Evolutionary conservation across 2,113 vertebrate genomes (phyloP), one percentile per base, ranked within the genome.

Genomic region (Bombycilla garrulus): DNA sequence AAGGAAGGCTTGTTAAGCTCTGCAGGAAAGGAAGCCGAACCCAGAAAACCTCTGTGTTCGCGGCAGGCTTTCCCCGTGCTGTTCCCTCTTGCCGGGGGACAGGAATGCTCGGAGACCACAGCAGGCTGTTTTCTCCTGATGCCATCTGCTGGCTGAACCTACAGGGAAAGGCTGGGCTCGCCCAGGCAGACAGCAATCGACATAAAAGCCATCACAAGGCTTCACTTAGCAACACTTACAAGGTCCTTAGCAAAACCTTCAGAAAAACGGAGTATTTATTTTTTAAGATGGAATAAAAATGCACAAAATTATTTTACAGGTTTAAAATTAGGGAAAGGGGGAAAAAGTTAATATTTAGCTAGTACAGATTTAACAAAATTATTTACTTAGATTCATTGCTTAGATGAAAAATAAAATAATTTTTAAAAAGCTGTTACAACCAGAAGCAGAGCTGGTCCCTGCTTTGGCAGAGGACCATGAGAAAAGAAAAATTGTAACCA

Each of bases 31-130:
- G 33, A 21, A 54, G 51, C 14, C 4, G 40, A 76, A 14, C 6
- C 33, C 73, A 29, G 71, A n/a, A 76, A 12, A 3, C 5, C n/a
- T 5, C 10, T 2, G 29, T 8, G 6, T 6, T 15, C 0, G 1
- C 1, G 24, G 21, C 6, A 33, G 53, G 13, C n/a, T 72, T 57
- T 38, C 61, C 10, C 35, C 0, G 1, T 0, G 36, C 36, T 14
- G 2, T 0, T 24, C 5, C 4, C 28, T 23, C 45, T 6, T 7
- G 53, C 19, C 14, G 33, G 65, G 47, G 57, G n/a, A 74, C 26
- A 8, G 42, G n/a, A 11, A 21, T 5, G 17, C 11, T 4, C 2
- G n/a, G 28, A 65, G 50, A 15, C 0, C 12, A 1, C 10, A 21
- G 70, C 84, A 48, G 61, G 53, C 2, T 4, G 33, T 50, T 95